Conservation (phyloP, 2,797 vertebrate species). For the Coilia nasus region DNA sequence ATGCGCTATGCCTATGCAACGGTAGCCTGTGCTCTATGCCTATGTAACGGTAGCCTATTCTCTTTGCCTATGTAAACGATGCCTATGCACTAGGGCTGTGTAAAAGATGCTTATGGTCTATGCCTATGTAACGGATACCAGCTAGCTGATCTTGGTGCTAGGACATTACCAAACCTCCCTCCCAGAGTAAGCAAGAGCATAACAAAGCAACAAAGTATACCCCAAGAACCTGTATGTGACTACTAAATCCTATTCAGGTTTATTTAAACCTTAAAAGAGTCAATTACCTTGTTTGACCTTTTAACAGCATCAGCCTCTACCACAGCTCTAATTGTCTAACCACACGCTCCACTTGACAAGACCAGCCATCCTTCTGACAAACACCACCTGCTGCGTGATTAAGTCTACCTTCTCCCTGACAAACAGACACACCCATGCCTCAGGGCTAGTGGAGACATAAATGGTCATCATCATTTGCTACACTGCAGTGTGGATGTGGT, state of each 20-base stretch:
- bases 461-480: neutral
- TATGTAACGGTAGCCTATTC: too few relatives aligned
- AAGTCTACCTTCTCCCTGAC: neutral
- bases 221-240: too few relatives aligned
- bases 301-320: neutral
- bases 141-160: too few relatives aligned
- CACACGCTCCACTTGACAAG: neutral
- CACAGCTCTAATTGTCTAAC: neutral
- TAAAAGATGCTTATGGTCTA: too few relatives aligned
- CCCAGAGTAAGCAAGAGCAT: neutral
- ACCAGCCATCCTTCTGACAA: neutral
- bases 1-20: too few relatives aligned
- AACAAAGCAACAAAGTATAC: neutral
- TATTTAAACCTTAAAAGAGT: neutral
- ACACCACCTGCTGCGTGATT: neutral
- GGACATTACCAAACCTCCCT: too few relatives aligned
- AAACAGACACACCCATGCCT: neutral
- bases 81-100: too few relatives aligned
- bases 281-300: neutral
- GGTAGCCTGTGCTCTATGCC: too few relatives aligned
- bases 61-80: too few relatives aligned
- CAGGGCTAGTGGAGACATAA: neutral
- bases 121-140: too few relatives aligned
- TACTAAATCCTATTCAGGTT: neutral
- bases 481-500: neutral